Percentiles rank a stretch among this genome's conserved stretches.
These are phyloP conservation scores for Epinephelus lanceolatus DNA, from an alignment of 2,113 vertebrate genomes.

Conservation along the genomic window DNA sequence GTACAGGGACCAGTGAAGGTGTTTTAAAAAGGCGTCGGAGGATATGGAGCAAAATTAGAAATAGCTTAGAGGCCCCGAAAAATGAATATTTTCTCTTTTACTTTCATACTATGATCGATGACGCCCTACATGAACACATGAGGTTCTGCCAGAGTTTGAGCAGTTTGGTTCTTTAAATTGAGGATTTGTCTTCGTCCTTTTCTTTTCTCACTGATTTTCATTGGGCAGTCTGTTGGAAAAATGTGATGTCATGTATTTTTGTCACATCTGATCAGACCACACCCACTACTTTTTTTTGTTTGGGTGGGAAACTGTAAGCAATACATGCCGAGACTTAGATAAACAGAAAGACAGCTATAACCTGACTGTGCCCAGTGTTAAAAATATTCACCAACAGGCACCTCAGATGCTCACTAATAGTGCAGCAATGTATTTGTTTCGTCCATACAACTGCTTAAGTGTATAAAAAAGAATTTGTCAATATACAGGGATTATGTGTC, in stretches of 20 bases:
- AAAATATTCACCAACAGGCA: not conserved
- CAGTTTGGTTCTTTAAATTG: not conserved
- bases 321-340: not conserved
- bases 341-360: not conserved
- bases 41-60: conserved; percentile 1
- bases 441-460: not conserved
- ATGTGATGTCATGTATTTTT: not conserved
- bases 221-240: not conserved
- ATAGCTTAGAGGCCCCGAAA: not conserved
- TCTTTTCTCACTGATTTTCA: not conserved
- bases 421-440: not conserved
- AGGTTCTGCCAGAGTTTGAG: not conserved
- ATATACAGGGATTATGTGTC: not conserved
- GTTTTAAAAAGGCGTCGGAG: not conserved
- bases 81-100: not conserved
- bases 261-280: not conserved
- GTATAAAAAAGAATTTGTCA: not conserved
- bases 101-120: not conserved
- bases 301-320: not conserved
- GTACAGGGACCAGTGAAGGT: not conserved
- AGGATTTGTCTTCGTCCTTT: not conserved
- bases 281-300: not conserved
- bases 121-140: not conserved
- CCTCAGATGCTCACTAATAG: not conserved
- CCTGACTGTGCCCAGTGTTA: not conserved